Evolutionary conservation across 2,888 invertebrate species (phyloP).

Genomic region (Scaptomyza reducta): DNA sequence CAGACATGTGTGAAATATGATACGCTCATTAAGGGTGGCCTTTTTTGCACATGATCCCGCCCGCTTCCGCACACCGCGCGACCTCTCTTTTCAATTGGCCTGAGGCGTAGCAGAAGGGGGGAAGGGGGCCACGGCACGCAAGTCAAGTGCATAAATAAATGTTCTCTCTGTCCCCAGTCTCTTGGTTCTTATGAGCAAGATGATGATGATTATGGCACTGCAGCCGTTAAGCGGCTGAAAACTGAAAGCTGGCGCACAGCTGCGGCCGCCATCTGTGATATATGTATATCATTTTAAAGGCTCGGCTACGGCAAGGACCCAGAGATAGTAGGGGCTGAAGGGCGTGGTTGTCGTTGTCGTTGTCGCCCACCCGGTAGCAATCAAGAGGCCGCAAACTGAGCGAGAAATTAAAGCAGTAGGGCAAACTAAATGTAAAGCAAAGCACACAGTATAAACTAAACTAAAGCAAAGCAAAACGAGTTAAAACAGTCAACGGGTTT

Average conservation of each 20-base stretch:
- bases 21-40: conserved; percentile 64
- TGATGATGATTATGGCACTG: conserved; percentile 47
- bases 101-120: neutral
- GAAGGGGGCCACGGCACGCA: conserved; percentile 24
- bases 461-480: conserved; percentile 8
- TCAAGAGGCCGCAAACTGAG: conserved; percentile 42
- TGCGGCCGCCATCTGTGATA: conserved; percentile 48
- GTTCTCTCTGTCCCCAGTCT: conserved; percentile 18
- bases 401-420: conserved; percentile 53
- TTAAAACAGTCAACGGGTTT: conserved; percentile 50
- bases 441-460: neutral
- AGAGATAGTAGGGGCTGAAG: conserved; percentile 1
- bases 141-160: conserved; percentile 77
- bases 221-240: conserved; percentile 65
- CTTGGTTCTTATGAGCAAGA: conserved; percentile 21
- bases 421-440: conserved; percentile 16
- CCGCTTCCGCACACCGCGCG: neutral
- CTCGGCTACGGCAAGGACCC: conserved; percentile 25
- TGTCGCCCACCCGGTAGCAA: conserved; percentile 51
- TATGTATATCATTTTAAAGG: conserved; percentile 42
- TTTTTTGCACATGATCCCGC: conserved; percentile 22
- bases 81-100: conserved; percentile 23
- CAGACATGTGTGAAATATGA: conserved; percentile 68
- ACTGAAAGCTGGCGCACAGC: conserved; percentile 47
- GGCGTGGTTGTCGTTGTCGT: conserved; percentile 3